A percentile compares a stretch with the other conserved stretches of the same genome.
phyloP scores from a whole-genome alignment of 2,113 vertebrate genomes.

The Oreocharis arfaki region DNA sequence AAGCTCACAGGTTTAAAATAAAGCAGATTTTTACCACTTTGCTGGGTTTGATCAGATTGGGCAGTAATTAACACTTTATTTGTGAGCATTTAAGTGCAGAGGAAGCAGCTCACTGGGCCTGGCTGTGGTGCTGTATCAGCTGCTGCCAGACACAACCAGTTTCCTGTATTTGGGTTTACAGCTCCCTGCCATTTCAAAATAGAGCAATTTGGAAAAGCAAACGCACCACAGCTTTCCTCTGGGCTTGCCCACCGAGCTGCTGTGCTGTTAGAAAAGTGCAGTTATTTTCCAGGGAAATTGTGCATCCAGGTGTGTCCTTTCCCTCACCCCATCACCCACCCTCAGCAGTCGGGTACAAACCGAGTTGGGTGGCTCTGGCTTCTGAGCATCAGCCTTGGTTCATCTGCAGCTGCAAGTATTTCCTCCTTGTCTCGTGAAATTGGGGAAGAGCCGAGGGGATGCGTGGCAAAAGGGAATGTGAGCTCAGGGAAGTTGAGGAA shows the following conservation, averaged over 20 bases:
- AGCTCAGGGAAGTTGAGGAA: background rate
- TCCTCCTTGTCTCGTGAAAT: background rate
- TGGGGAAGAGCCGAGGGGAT: no score
- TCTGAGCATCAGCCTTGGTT: background rate
- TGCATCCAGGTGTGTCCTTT: background rate
- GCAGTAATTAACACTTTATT: background rate
- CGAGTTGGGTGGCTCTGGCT: background rate
- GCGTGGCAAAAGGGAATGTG: background rate
- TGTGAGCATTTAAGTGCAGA: background rate
- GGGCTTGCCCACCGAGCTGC: background rate
- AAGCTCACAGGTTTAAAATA: background rate
- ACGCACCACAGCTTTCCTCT: background rate
- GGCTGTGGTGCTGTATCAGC: background rate
- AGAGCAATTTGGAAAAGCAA: background rate
- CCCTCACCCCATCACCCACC: accelerated
- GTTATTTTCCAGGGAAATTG: background rate
- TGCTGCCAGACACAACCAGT: background rate
- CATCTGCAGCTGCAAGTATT: background rate
- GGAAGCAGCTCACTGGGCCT: background rate
- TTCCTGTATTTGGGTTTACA: background rate
- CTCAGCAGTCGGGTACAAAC: background rate
- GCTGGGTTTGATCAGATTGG: background rate
- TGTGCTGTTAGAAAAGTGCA: background rate
- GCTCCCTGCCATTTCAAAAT: background rate
- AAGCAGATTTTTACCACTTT: background rate